phyloP scores from a whole-genome alignment of 2,888 invertebrate species.

The Junonia oenone region DNA sequence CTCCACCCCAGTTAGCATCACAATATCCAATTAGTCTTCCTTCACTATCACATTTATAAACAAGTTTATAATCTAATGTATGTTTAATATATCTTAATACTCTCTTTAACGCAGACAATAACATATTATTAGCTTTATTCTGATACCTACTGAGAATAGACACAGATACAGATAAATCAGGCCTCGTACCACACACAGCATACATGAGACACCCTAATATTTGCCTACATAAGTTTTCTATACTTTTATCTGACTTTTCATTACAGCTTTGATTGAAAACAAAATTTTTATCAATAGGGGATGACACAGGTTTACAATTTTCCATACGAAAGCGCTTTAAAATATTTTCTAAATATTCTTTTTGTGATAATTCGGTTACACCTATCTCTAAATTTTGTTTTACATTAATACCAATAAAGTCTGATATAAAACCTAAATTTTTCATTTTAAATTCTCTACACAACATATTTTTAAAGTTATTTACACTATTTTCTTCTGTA shows the following conservation, averaged over 20 bases:
- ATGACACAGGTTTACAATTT: slow-evolving; percentile 26
- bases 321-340: slow-evolving; percentile 28
- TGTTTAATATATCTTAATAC: slow-evolving; percentile 20
- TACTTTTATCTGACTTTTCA: slow-evolving; percentile 12
- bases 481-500: background rate
- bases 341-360: slow-evolving; percentile 22
- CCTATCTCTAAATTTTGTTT: background rate
- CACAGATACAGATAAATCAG: slow-evolving; percentile 23
- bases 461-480: background rate
- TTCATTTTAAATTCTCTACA: slow-evolving; percentile 28
- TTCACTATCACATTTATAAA: slow-evolving; percentile 22
- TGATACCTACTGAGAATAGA: slow-evolving; percentile 25
- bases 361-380: slow-evolving; percentile 21
- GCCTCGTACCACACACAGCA: slow-evolving; percentile 28
- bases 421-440: background rate
- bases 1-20: slow-evolving; percentile 36
- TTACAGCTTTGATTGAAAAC: slow-evolving; percentile 19
- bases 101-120: slow-evolving; percentile 19
- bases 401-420: background rate
- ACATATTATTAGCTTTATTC: slow-evolving; percentile 17
- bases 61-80: slow-evolving; percentile 21
- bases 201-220: slow-evolving; percentile 28
- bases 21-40: slow-evolving; percentile 28
- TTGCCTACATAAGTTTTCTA: slow-evolving; percentile 27
- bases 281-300: slow-evolving; percentile 28